Percentiles rank a stretch among this genome's conserved stretches.
Conservation (phyloP, 2,888 invertebrate species). For the Ophion obscuratus region DNA sequence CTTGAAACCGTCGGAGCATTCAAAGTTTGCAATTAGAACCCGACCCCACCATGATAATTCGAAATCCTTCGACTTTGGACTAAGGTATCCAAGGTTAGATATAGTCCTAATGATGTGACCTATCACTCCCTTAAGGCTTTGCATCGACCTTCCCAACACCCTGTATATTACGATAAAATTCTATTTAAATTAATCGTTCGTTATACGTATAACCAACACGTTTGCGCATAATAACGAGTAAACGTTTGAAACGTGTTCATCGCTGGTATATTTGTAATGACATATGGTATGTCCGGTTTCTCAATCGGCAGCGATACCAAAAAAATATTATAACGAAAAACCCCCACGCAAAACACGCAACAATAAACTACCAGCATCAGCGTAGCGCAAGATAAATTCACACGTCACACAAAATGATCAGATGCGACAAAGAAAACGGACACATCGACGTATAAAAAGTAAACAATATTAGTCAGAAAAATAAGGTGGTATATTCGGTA, state of each 20-base stretch:
- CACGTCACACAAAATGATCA: constrained; percentile 43
- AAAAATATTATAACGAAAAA: constrained; percentile 8
- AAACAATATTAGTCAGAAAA: neutral
- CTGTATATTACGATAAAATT: no score
- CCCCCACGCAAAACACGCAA: constrained; percentile 54
- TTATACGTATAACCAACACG: neutral
- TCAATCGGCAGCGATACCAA: constrained; percentile 4
- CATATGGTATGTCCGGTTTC: neutral
- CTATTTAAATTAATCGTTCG: no score
- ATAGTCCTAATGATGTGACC: no score
- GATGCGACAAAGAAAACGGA: constrained; percentile 52
- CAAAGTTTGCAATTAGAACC: no score
- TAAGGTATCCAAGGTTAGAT: no score
- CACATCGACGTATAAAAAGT: constrained; percentile 37
- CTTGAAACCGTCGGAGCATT: no score
- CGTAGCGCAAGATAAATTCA: constrained; percentile 50
- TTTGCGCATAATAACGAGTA: neutral
- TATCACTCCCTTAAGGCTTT: no score
- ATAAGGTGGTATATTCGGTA: neutral
- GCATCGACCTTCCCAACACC: no score
- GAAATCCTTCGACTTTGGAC: no score
- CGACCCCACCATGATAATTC: no score
- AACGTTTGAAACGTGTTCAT: neutral
- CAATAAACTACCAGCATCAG: constrained; percentile 61
- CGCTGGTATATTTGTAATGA: neutral